Base-by-base conservation (phyloP, 2,797 vertebrate species). In the Heterohyrax brucei region DNA sequence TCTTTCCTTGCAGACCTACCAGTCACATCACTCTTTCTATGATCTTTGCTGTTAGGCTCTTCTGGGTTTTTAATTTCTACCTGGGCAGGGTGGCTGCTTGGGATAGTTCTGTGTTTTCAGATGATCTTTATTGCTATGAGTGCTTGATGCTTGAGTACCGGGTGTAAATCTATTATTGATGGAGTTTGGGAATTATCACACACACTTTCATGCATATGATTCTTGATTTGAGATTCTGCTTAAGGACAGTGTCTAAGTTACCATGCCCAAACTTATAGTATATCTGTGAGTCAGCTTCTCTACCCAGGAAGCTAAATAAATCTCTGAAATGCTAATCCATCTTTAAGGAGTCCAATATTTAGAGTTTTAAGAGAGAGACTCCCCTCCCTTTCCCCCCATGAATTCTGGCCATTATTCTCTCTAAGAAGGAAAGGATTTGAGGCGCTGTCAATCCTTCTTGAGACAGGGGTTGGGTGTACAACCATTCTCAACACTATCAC, bases 301-400 rank as follows among this genome's bases (percentile, higher is more conserved):
- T 94, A 92, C 90, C 87, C 92, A 89, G 93, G 92, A 87, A 94
- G 81, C 70, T 7, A 87, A 91, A 96, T 97, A 97, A 95, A 97
- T 96, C 95, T 93, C 86, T 82, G 93, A 95, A 95, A 96, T 95
- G 95, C 93, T 96, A 96, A 97, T 97, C 96, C 79, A 96, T 94
- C 95, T 95, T 92, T 94, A 91, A 92, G 89, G 94, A 95, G 81
- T 83, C 93, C 96, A 78, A 70, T 70, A 95, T 95, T 87, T 26
- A 79, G 92, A 91, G 89, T 87, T 95, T 95, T 84, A 89, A 95
- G 96, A 81, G 84, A 92, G 61, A 95, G 72, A 53, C 50, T 75
- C 44, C 87, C 73, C 76, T 61, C 33, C 95, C 93, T 81, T 87
- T 93, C 39, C 83, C 77, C 92, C 89, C 93, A 79, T 1, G 46